Evolutionary conservation across 1,140 invertebrate species (phyloP).

Genomic region (Steinernema feltiae): DNA sequence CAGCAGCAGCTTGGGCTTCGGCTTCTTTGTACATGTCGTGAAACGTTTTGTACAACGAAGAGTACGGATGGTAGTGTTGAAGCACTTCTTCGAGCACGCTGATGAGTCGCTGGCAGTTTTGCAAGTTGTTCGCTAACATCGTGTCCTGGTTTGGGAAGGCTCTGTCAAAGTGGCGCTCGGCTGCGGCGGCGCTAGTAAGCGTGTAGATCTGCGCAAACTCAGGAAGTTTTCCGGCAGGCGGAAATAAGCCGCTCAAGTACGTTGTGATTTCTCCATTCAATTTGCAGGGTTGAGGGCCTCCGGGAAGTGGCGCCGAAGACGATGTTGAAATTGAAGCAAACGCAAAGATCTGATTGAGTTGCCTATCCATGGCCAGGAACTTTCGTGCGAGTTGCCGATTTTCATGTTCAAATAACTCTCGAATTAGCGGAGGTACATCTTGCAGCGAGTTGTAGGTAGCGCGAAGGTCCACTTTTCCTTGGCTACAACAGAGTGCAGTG

Average conservation of each 20-base stretch:
- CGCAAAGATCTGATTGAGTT: neutral
- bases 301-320: neutral
- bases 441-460: neutral
- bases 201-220: neutral
- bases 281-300: neutral
- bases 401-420: neutral
- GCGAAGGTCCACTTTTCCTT: neutral
- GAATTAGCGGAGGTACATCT: neutral
- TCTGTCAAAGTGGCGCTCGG: neutral
- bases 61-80: neutral
- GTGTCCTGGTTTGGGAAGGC: neutral
- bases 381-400: neutral
- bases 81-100: neutral
- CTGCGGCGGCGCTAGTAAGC: neutral
- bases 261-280: neutral
- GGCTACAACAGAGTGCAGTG: neutral
- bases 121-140: neutral
- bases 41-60: neutral
- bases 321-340: neutral
- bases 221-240: neutral
- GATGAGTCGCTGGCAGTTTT: neutral
- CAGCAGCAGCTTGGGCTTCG: neutral
- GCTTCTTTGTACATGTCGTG: neutral
- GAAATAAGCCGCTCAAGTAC: neutral
- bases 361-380: neutral